Evolutionary conservation across 92 coral and sea anemone species (phyloP).

Genomic region (Epizoanthus illoricatus): DNA sequence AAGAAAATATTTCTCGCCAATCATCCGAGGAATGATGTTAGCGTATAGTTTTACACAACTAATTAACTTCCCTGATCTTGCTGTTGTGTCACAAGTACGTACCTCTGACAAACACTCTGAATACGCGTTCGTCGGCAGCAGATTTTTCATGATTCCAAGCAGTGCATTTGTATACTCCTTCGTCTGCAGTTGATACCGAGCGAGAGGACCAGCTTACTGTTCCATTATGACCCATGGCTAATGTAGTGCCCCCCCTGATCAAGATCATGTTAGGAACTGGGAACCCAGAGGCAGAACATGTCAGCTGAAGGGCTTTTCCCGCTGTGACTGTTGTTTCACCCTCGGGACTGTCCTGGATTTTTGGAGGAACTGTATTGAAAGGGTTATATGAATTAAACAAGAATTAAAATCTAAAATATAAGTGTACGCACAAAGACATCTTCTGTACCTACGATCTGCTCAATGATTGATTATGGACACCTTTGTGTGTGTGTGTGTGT

Average conservation of each 20-base stretch:
- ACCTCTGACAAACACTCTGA: not conserved
- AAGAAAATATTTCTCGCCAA: too few species aligned
- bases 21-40: too few species aligned
- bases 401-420: too few species aligned
- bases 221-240: not conserved
- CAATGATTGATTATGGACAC: too few species aligned
- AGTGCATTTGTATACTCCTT: not conserved
- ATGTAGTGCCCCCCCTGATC: not conserved
- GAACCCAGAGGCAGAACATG: not conserved
- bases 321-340: not conserved
- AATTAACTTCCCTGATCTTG: too few species aligned
- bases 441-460: too few species aligned
- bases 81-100: too few species aligned
- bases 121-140: not conserved
- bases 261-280: not conserved
- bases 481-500: too few species aligned
- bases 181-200: not conserved
- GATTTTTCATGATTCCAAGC: constrained; percentile 1
- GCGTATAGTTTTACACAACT: too few species aligned
- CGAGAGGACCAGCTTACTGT: not conserved
- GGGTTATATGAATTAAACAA: not conserved
- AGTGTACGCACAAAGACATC: too few species aligned
- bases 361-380: not conserved
- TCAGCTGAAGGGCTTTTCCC: not conserved
- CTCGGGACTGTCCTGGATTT: not conserved